These are phyloP conservation scores for Rhorus exstirpatorius DNA, from an alignment of 2,888 invertebrate species.

Conservation along the genomic window DNA sequence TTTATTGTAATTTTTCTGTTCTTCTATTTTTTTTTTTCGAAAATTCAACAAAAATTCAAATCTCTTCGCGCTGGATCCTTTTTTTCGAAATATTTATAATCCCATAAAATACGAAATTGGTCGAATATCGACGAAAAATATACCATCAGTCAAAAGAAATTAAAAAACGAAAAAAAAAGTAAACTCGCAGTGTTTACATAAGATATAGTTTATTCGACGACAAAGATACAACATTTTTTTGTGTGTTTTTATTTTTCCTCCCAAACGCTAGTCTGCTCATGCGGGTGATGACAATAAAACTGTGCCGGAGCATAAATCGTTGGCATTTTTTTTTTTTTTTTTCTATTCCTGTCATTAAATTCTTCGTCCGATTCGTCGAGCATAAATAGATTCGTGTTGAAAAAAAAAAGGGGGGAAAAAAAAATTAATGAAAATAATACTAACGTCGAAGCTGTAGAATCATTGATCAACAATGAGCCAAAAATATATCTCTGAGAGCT, in stretches of 20 bases:
- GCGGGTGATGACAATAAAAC: slow-evolving; percentile 23
- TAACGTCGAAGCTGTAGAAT: slow-evolving; percentile 77
- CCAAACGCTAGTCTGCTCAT: slow-evolving; percentile 33
- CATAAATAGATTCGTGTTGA: slow-evolving; percentile 37
- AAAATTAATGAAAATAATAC: slow-evolving; percentile 77
- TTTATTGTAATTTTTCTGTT: no score
- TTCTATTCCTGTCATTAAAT: neutral
- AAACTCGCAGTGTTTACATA: slow-evolving; percentile 68
- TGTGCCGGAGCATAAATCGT: slow-evolving; percentile 18
- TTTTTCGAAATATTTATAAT: no score
- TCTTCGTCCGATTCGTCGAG: slow-evolving; percentile 2
- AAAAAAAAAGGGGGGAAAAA: slow-evolving; percentile 63
- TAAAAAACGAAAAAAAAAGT: neutral
- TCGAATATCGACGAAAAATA: no score
- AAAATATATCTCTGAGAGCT: slow-evolving; percentile 80
- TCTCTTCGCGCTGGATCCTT: no score
- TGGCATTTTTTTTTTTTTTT: slow-evolving; percentile 26
- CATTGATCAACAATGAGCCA: slow-evolving; percentile 84
- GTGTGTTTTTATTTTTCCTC: slow-evolving; percentile 12
- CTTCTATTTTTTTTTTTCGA: no score
- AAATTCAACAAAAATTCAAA: no score
- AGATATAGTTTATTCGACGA: slow-evolving; percentile 83
- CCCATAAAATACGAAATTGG: no score
- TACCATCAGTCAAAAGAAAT: no score
- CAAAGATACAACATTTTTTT: slow-evolving; percentile 76